Percentiles rank a stretch among this genome's conserved stretches.
Evolutionary conservation across 2,113 vertebrate genomes (phyloP).

Genomic region (Eudyptes chrysolophus): DNA sequence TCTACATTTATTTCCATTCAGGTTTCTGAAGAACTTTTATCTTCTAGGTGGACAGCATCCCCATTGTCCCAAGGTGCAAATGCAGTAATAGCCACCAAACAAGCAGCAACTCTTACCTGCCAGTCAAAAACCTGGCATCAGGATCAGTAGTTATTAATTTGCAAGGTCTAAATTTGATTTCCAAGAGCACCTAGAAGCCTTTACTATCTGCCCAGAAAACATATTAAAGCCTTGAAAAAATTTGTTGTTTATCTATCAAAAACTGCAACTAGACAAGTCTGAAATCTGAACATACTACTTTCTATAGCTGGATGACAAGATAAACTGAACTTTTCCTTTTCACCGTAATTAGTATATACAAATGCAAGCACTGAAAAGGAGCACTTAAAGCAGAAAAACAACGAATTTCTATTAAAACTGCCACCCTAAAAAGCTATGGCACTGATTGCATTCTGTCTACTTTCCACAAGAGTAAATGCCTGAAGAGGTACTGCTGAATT

Average conservation of each 20-base stretch:
- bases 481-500: background rate
- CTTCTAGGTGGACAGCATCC: background rate
- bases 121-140: background rate
- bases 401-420: background rate
- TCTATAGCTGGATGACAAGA: background rate
- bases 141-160: background rate
- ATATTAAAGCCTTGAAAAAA: background rate
- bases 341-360: background rate
- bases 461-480: background rate
- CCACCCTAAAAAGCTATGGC: background rate
- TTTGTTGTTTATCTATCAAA: background rate
- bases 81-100: background rate
- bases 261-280: background rate
- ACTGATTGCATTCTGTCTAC: background rate
- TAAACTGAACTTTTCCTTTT: background rate
- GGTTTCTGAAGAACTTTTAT: background rate
- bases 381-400: background rate
- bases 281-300: background rate
- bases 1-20: background rate
- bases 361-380: background rate
- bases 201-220: background rate
- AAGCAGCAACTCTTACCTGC: background rate
- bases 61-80: background rate
- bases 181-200: background rate
- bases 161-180: background rate